These are phyloP conservation scores for Physeter macrocephalus DNA, from an alignment of 2,113 vertebrate genomes.

Conservation along the genomic window DNA sequence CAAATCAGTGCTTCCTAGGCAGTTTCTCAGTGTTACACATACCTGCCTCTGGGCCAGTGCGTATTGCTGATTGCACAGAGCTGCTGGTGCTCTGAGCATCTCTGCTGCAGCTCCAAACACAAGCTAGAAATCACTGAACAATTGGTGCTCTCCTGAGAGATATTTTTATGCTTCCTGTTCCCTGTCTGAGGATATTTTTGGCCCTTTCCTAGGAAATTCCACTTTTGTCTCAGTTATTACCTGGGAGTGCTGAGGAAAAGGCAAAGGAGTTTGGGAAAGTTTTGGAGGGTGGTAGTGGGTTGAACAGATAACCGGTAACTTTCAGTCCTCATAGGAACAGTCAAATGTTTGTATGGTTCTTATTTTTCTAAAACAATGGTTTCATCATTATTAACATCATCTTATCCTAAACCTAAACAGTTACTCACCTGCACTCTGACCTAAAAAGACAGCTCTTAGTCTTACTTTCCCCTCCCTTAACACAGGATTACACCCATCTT, in stretches of 20 bases:
- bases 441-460: background rate
- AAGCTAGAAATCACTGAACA: conserved; percentile 24
- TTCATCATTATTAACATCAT: background rate
- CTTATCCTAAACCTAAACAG: background rate
- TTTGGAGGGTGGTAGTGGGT: background rate
- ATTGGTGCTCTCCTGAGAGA: conserved; percentile 46
- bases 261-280: background rate
- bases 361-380: background rate
- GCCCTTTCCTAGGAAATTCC: conserved; percentile 54
- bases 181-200: conserved; percentile 66
- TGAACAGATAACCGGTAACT: background rate
- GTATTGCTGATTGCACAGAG: background rate
- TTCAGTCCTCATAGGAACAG: background rate
- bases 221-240: conserved; percentile 55
- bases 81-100: too few relatives aligned
- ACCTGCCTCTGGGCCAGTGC: background rate
- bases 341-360: background rate
- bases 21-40: background rate
- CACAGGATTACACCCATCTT: background rate
- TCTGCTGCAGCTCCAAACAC: background rate
- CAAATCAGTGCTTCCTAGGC: background rate
- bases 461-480: background rate
- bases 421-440: background rate
- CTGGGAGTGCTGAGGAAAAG: conserved; percentile 43
- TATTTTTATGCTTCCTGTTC: conserved; percentile 67